Conservation (phyloP, 2,113 vertebrate species). For the Pao palembangensis region DNA sequence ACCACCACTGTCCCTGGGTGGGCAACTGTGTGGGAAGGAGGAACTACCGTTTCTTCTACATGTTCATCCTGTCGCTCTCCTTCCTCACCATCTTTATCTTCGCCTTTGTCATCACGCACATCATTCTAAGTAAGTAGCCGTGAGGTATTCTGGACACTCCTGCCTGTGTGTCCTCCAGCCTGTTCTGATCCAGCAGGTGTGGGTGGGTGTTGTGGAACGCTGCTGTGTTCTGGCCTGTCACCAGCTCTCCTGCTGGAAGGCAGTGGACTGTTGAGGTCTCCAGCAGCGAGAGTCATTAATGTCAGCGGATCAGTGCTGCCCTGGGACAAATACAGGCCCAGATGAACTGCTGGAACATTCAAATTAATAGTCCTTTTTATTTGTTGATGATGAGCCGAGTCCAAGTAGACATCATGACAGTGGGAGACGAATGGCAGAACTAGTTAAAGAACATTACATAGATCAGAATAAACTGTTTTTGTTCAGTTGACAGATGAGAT, state of each 20-base stretch:
- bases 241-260: constrained; percentile 48
- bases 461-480: not conserved
- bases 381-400: not conserved
- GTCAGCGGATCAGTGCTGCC: constrained; percentile 15
- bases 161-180: not conserved
- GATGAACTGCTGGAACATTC: constrained; percentile 3
- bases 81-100: constrained; percentile 99
- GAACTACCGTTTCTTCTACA: constrained; percentile 99
- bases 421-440: not conserved
- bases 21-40: constrained; percentile 99
- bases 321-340: constrained; percentile 9
- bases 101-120: constrained; percentile 95
- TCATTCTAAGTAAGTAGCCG: constrained; percentile 92
- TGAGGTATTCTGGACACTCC: not conserved
- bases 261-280: constrained; percentile 15
- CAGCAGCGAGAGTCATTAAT: constrained; percentile 1
- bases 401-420: not conserved
- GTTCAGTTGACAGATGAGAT: not conserved
- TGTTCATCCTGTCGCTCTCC: constrained; percentile 99
- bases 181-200: constrained; percentile 50
- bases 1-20: constrained; percentile 99
- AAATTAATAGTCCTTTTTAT: not conserved
- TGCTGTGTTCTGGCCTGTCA: constrained; percentile 50
- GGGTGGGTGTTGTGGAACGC: constrained; percentile 56
- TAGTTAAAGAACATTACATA: not conserved